phyloP scores from a whole-genome alignment of 2,888 invertebrate genomes.

The Napeogenes inachia region DNA sequence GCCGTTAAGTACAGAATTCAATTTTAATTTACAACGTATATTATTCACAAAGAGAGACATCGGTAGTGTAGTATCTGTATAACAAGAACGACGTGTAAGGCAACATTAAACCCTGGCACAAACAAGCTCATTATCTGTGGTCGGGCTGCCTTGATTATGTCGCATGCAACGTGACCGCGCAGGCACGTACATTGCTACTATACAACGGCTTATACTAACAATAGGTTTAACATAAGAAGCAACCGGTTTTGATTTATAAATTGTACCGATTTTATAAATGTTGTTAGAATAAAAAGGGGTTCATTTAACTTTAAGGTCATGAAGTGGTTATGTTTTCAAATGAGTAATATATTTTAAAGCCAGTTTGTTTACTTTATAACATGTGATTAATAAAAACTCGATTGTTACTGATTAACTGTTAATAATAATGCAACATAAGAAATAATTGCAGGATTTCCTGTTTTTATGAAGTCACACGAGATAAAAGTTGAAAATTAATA shows the following conservation, averaged over 20 bases:
- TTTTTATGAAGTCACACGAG: too few species aligned
- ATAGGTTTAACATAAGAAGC: conserved; percentile 2
- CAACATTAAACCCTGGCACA: conserved; percentile 27
- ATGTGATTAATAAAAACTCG: too few species aligned
- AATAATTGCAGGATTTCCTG: too few species aligned
- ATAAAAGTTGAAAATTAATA: too few species aligned
- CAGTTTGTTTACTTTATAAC: too few species aligned
- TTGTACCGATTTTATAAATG: neutral
- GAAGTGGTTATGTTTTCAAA: neutral
- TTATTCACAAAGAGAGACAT: conserved; percentile 1
- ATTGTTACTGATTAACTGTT: too few species aligned
- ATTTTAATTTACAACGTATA: neutral
- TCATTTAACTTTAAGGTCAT: neutral
- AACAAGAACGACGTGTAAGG: conserved; percentile 17
- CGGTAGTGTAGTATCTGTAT: neutral
- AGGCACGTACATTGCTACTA: conserved; percentile 7
- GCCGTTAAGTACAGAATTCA: neutral
- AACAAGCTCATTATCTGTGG: conserved; percentile 31
- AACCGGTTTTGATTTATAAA: neutral
- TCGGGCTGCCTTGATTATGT: conserved; percentile 28
- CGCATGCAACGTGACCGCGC: conserved; percentile 13
- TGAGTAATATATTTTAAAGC: neutral
- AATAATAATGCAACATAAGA: too few species aligned
- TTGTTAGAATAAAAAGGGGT: neutral
- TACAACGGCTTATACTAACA: neutral